These are phyloP conservation scores for Dendrolimus punctatus DNA, from an alignment of 1,140 invertebrate genomes.

Conservation along the genomic window DNA sequence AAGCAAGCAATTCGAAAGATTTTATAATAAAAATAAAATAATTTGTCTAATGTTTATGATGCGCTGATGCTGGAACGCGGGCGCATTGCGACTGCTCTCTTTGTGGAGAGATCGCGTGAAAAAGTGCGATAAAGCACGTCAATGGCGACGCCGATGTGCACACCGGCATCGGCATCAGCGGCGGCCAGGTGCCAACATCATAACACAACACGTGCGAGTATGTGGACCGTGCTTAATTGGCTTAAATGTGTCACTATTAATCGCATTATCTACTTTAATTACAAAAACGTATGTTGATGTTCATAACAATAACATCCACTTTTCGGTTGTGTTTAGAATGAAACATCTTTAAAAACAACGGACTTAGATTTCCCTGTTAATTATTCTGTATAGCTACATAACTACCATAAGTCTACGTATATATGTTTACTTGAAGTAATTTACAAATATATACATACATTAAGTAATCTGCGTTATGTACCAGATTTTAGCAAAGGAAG, in stretches of 20 bases:
- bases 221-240: conserved; percentile 11
- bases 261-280: background rate
- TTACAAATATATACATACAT: no score
- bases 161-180: conserved; percentile 13
- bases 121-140: conserved; percentile 52
- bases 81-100: conserved; percentile 54
- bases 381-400: no score
- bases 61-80: conserved; percentile 36
- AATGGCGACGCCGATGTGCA: conserved; percentile 13
- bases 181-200: conserved; percentile 15
- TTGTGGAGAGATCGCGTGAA: conserved; percentile 65
- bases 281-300: background rate
- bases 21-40: conserved; percentile 6
- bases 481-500: no score
- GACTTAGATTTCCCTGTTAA: no score
- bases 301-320: no score
- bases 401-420: no score
- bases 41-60: conserved; percentile 12
- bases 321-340: no score
- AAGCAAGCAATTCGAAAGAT: conserved; percentile 8
- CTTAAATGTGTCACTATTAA: conserved; percentile 1
- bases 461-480: no score
- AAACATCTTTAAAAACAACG: no score
- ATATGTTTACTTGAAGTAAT: no score
- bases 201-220: conserved; percentile 16